Conservation (phyloP, 2,888 invertebrate species). For the Scaeva pyrastri region DNA sequence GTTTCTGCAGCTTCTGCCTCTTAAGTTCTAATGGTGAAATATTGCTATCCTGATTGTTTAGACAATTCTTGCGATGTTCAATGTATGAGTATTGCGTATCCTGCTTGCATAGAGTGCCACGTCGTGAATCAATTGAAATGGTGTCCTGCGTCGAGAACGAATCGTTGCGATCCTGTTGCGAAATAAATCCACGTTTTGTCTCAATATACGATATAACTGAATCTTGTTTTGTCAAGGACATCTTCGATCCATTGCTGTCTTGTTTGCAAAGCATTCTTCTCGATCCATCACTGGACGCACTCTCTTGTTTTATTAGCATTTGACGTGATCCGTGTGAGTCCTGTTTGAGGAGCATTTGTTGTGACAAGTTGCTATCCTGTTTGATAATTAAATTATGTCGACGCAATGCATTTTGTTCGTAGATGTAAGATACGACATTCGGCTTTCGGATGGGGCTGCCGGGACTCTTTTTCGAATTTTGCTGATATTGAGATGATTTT, state of each 20-base stretch:
- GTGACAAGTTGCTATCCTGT: constrained; percentile 83
- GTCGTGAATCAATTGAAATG: constrained; percentile 82
- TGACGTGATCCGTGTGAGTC: constrained; percentile 84
- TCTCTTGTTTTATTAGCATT: constrained; percentile 83
- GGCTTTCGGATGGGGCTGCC: constrained; percentile 85
- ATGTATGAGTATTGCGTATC: constrained; percentile 79
- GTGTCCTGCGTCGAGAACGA: constrained; percentile 81
- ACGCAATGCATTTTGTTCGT: constrained; percentile 83
- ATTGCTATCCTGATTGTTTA: constrained; percentile 77
- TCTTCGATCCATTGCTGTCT: constrained; percentile 83
- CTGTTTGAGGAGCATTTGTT: constrained; percentile 83
- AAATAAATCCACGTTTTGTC: constrained; percentile 80
- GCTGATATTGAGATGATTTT: constrained; percentile 93
- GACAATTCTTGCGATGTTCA: constrained; percentile 77
- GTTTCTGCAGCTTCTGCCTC: constrained; percentile 83
- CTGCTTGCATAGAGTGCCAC: constrained; percentile 79
- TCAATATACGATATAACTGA: constrained; percentile 84
- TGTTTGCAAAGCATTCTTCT: constrained; percentile 83
- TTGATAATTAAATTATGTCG: constrained; percentile 83
- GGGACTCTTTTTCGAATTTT: constrained; percentile 86
- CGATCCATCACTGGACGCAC: constrained; percentile 83
- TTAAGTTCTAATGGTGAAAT: constrained; percentile 81
- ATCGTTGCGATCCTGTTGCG: constrained; percentile 78
- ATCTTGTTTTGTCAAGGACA: constrained; percentile 83
- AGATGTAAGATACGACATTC: constrained; percentile 86